phyloP scores from a whole-genome alignment of 2,113 vertebrate species.

The Oncorhynchus nerka region DNA sequence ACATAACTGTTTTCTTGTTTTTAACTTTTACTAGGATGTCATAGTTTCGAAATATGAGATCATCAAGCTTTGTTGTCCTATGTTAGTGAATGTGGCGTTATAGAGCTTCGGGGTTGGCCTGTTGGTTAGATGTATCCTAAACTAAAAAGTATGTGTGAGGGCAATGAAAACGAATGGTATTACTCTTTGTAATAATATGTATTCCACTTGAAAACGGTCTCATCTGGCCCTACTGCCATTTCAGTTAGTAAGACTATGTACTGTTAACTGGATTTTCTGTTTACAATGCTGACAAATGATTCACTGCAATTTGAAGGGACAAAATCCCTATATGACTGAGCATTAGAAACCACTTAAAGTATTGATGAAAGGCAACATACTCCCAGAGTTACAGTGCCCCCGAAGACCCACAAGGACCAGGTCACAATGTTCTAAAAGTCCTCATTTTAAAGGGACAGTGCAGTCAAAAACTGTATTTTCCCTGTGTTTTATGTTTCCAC shows the following conservation, averaged over 20 bases:
- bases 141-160: not conserved
- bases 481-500: not conserved
- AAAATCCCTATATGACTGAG: constrained; percentile 21
- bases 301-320: constrained; percentile 4
- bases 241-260: constrained; percentile 39
- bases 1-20: constrained; percentile 67
- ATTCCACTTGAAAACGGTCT: constrained; percentile 38
- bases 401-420: constrained; percentile 5
- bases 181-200: constrained; percentile 33
- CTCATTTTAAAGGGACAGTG: too few species aligned
- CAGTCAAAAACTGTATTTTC: too few species aligned
- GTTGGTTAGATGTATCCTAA: not conserved
- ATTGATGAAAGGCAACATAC: constrained; percentile 31
- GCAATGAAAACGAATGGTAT: not conserved
- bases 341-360: constrained; percentile 39
- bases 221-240: not conserved
- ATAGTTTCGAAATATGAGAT: constrained; percentile 43
- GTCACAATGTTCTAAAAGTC: constrained; percentile 11
- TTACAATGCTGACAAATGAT: constrained; percentile 44
- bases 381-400: not conserved
- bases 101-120: not conserved
- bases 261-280: constrained; percentile 63
- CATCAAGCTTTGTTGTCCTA: constrained; percentile 26
- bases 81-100: not conserved
- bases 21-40: constrained; percentile 39